A percentile compares a stretch with the other conserved stretches of the same genome.
Evolutionary conservation across 2,113 vertebrate species (phyloP).

Genomic region (Bubo scandiacus): DNA sequence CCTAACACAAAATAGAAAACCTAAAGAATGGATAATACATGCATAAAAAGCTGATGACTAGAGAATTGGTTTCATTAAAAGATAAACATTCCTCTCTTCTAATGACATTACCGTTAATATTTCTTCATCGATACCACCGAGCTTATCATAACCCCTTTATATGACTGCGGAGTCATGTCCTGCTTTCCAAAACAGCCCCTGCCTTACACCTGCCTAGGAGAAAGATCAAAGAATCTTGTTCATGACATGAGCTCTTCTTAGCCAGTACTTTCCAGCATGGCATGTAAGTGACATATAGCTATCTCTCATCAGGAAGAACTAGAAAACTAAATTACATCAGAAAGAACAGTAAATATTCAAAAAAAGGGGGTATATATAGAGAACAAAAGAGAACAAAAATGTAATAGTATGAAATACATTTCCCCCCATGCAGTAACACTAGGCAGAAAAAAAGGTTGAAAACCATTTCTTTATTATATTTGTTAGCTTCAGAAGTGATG

Average conservation of each 20-base stretch:
- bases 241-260: not conserved
- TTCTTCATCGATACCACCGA: not conserved
- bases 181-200: not conserved
- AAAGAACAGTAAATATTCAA: not conserved
- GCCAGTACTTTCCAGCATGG: not conserved
- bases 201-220: not conserved
- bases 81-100: not conserved
- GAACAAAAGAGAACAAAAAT: not conserved
- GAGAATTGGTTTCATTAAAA: conserved; percentile 30
- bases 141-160: not conserved
- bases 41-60: not conserved
- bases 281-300: not conserved
- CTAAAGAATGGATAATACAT: not conserved
- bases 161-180: not conserved
- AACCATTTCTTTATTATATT: not conserved
- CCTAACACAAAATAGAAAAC: not conserved
- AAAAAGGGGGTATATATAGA: not conserved
- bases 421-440: fast-evolving
- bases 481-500: not conserved
- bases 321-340: not conserved
- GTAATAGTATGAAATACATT: not conserved
- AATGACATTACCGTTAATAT: not conserved
- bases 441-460: not conserved
- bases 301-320: not conserved
- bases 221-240: not conserved